Conservation (phyloP, 2,888 invertebrate genomes). For the Octodonta nipae region DNA sequence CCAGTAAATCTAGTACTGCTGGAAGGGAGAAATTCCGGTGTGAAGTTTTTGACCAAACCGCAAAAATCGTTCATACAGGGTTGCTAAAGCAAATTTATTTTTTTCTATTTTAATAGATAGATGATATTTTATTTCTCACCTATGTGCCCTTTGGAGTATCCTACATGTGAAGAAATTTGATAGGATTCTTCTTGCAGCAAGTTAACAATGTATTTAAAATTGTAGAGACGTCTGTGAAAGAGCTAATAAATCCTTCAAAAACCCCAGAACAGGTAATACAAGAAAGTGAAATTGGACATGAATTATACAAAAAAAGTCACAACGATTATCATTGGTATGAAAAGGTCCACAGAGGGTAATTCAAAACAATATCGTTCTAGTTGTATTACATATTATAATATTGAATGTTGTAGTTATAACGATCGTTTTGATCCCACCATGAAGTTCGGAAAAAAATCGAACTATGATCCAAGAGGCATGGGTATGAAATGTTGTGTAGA, state of each 20-base stretch:
- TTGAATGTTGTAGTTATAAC: conserved; percentile 21
- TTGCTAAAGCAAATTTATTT: too few species aligned
- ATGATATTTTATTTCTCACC: too few species aligned
- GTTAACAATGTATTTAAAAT: too few species aligned
- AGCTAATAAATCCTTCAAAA: conserved; percentile 34
- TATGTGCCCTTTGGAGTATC: too few species aligned
- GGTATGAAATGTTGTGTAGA: conserved; percentile 35
- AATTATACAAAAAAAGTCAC: conserved; percentile 37
- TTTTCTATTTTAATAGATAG: too few species aligned
- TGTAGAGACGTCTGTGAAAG: conserved; percentile 26
- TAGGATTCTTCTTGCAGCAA: too few species aligned
- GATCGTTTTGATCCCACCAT: conserved; percentile 38
- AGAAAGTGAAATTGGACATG: conserved; percentile 32
- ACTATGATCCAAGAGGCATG: conserved; percentile 38
- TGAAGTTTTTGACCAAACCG: too few species aligned
- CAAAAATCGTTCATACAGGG: too few species aligned
- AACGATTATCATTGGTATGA: conserved; percentile 37
- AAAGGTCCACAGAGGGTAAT: conserved; percentile 30
- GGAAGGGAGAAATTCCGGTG: too few species aligned
- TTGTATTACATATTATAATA: not conserved
- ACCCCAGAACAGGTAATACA: conserved; percentile 28
- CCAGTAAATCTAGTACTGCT: too few species aligned
- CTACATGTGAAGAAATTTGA: too few species aligned
- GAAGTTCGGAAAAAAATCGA: conserved; percentile 37
- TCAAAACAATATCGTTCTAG: not conserved